phyloP scores from a whole-genome alignment of 2,888 invertebrate genomes.

The Leptopilina syphax region DNA sequence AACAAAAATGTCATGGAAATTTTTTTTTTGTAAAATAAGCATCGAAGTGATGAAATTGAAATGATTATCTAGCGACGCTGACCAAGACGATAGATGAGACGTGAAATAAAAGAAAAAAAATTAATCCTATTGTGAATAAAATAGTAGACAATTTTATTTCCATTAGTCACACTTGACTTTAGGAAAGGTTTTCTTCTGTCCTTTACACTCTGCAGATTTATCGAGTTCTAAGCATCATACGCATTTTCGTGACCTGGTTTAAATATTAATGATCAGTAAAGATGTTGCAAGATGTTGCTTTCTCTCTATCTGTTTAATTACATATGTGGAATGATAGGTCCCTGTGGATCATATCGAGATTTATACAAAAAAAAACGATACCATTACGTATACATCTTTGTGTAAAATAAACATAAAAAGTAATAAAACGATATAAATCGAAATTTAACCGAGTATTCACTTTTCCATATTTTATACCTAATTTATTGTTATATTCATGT shows the following conservation, averaged over 20 bases:
- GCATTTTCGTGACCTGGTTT: constrained; percentile 70
- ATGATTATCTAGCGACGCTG: constrained; percentile 34
- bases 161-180: constrained; percentile 44
- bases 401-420: constrained; percentile 72
- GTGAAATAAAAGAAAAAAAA: neutral
- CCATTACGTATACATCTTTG: constrained; percentile 72
- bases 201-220: constrained; percentile 24
- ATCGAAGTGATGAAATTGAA: constrained; percentile 47
- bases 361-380: constrained; percentile 66
- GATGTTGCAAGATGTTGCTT: constrained; percentile 56
- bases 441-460: constrained; percentile 48
- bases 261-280: constrained; percentile 64
- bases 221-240: constrained; percentile 61
- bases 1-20: constrained; percentile 56
- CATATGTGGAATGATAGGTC: constrained; percentile 60
- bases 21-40: constrained; percentile 58
- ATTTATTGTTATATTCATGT: too few species aligned
- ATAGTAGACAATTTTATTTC: constrained; percentile 42
- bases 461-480: neutral
- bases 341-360: constrained; percentile 68
- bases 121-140: constrained; percentile 13
- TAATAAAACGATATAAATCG: constrained; percentile 65
- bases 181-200: constrained; percentile 33
- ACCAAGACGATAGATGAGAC: constrained; percentile 29
- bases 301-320: constrained; percentile 67